Conservation (phyloP, 2,113 vertebrate species). For the Cyprinodon tularosa region DNA sequence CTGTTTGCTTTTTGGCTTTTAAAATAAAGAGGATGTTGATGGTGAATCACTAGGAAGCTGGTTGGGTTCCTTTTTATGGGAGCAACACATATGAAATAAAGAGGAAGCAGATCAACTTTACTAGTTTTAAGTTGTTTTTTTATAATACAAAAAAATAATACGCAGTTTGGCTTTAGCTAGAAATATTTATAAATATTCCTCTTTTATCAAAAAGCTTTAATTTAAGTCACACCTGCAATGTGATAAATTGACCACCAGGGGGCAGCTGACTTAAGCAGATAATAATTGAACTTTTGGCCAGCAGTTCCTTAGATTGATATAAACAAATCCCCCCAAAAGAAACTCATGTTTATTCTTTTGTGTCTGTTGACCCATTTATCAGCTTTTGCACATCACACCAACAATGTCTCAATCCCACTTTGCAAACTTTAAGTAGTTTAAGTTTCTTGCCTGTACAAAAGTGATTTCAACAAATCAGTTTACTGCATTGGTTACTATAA, state of each 20-base stretch:
- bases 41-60: background rate
- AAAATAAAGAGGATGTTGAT: conserved; percentile 15
- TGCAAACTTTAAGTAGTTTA: background rate
- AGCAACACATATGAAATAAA: background rate
- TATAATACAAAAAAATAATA: background rate
- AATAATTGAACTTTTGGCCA: background rate
- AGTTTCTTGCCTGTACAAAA: background rate
- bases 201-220: background rate
- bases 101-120: conserved; percentile 7
- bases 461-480: background rate
- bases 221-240: background rate
- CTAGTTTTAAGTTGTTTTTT: background rate
- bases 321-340: background rate
- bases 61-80: background rate
- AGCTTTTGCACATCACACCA: no score
- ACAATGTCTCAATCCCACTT: background rate
- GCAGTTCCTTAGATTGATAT: background rate
- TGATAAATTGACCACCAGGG: background rate
- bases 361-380: background rate
- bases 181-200: background rate
- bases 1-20: background rate
- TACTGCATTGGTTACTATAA: background rate
- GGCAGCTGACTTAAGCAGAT: background rate
- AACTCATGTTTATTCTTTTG: background rate
- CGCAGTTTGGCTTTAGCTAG: background rate